Conservation (phyloP, 2,888 invertebrate genomes). For the Polyommatus iphigenia region DNA sequence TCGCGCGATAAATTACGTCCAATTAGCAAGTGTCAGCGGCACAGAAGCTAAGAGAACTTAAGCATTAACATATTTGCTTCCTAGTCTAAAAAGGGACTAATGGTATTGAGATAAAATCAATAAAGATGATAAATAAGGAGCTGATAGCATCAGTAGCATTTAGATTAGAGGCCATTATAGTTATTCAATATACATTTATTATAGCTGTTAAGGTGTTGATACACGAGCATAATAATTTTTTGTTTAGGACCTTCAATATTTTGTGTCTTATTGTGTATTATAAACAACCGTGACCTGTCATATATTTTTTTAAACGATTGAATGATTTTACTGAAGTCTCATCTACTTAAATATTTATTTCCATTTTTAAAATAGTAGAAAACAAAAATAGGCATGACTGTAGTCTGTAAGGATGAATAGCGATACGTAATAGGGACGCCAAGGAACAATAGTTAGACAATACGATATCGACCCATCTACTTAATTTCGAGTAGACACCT, state of each 20-base stretch:
- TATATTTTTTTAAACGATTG: neutral
- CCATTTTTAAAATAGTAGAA: neutral
- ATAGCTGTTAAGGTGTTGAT: neutral
- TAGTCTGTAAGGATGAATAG: neutral
- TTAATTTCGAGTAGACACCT: conserved; percentile 79
- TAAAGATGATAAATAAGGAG: conserved; percentile 33
- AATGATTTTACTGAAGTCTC: neutral
- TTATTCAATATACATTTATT: conserved; percentile 9
- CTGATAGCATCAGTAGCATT: conserved; percentile 23
- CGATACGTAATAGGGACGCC: neutral
- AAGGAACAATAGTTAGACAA: conserved; percentile 65
- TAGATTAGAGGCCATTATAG: conserved; percentile 16
- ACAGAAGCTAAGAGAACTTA: conserved; percentile 62
- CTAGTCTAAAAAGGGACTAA: conserved; percentile 35
- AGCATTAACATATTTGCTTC: conserved; percentile 51
- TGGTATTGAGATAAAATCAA: conserved; percentile 39
- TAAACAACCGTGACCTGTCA: neutral
- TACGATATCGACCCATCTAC: conserved; percentile 71
- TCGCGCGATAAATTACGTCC: conserved; percentile 69
- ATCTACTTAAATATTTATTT: neutral
- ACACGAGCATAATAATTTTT: neutral
- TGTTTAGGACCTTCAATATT: neutral
- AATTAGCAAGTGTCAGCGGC: conserved; percentile 66
- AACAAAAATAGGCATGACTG: neutral
- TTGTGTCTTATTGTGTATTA: neutral